phyloP scores from a whole-genome alignment of 2,797 vertebrate species.

The Pangasius krempfi region DNA sequence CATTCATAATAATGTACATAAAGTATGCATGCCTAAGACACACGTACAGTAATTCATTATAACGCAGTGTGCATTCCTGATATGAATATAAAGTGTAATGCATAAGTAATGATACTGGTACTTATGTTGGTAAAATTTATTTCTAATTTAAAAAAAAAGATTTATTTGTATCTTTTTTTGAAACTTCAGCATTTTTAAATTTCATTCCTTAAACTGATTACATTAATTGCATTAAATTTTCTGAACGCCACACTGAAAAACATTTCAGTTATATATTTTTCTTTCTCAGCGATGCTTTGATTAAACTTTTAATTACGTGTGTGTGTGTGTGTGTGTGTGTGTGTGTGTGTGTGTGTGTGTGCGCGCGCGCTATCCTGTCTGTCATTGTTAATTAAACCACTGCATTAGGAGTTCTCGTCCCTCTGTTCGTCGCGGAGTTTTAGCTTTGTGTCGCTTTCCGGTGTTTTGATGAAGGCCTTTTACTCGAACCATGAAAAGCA shows the following conservation, averaged over 20 bases:
- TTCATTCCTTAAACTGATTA: background rate
- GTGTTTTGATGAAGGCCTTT: constrained; percentile 39
- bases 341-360: background rate
- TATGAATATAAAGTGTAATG: background rate
- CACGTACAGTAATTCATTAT: background rate
- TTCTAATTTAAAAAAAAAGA: background rate
- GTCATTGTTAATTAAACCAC: constrained; percentile 24
- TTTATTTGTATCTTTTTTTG: background rate
- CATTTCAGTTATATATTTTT: background rate
- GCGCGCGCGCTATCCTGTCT: background rate
- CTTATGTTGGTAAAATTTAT: background rate
- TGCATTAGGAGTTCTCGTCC: background rate
- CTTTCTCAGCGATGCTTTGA: background rate
- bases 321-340: background rate
- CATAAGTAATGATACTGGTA: background rate
- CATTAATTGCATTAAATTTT: background rate
- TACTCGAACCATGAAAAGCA: constrained; percentile 4
- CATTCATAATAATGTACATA: background rate
- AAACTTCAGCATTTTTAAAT: background rate
- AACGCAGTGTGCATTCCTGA: background rate
- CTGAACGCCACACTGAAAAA: background rate
- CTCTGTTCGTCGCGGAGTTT: background rate
- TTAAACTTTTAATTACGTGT: constrained; percentile 3
- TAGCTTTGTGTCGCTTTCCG: constrained; percentile 34
- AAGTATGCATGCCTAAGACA: background rate